Evolutionary conservation across 2,113 vertebrate species (phyloP).

Genomic region (Cyprinodon brontotheroides): DNA sequence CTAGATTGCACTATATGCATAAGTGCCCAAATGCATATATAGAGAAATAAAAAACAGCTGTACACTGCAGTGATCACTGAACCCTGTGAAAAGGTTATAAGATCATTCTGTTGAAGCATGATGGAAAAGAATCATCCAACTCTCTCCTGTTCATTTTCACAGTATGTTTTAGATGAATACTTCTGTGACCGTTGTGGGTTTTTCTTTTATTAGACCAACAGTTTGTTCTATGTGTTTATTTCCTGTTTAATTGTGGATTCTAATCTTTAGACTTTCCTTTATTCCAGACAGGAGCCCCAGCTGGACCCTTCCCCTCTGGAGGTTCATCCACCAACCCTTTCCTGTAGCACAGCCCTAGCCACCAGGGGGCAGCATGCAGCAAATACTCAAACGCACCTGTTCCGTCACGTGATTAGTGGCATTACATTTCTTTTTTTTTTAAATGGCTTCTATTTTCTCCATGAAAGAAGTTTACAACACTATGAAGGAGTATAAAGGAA

Average conservation of each 20-base stretch:
- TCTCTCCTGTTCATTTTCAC: too few species aligned
- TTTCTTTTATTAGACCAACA: too few species aligned
- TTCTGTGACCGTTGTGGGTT: too few species aligned
- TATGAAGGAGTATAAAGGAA: conserved; percentile 73
- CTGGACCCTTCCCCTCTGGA: conserved; percentile 89
- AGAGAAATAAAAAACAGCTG: too few species aligned
- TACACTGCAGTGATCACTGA: too few species aligned
- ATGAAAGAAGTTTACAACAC: conserved; percentile 71
- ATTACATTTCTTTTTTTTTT: conserved; percentile 81
- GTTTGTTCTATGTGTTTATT: background rate
- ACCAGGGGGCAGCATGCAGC: conserved; percentile 87
- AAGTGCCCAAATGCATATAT: too few species aligned
- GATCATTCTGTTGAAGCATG: too few species aligned
- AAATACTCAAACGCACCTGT: conserved; percentile 87
- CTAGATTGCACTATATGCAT: too few species aligned
- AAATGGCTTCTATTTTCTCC: conserved; percentile 18
- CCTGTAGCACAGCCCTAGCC: conserved; percentile 90
- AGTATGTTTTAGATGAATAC: too few species aligned
- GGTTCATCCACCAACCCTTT: conserved; percentile 96
- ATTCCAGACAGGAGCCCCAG: conserved; percentile 88
- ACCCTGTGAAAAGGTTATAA: too few species aligned
- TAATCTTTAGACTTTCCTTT: background rate
- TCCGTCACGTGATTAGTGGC: conserved; percentile 84
- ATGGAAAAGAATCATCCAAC: too few species aligned
- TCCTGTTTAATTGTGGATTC: background rate